Conservation (phyloP, 2,888 invertebrate species). For the Ochlodes sylvanus region DNA sequence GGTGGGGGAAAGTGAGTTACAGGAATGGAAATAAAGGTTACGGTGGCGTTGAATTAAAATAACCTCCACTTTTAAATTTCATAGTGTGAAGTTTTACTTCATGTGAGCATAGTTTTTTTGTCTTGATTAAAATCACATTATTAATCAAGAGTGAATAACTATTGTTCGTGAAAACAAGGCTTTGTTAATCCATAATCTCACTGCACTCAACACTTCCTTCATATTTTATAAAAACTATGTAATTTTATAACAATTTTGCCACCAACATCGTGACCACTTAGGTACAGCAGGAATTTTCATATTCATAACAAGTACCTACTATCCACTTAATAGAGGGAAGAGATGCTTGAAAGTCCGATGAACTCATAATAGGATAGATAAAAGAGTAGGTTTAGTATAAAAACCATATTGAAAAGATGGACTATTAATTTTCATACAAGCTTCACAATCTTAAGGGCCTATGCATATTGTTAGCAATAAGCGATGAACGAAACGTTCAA, state of each 20-base stretch:
- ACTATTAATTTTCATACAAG: slow-evolving; percentile 28
- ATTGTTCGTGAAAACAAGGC: background rate
- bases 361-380: slow-evolving; percentile 26
- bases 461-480: background rate
- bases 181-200: background rate
- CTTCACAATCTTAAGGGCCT: background rate
- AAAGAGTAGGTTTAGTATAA: slow-evolving; percentile 3
- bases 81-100: too few species aligned
- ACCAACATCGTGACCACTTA: slow-evolving; percentile 9
- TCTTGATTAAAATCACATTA: too few species aligned
- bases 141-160: too few species aligned
- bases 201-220: slow-evolving; percentile 12
- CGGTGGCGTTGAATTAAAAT: too few species aligned
- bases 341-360: slow-evolving; percentile 22
- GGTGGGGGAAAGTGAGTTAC: too few species aligned
- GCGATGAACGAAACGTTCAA: background rate
- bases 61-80: too few species aligned
- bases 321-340: slow-evolving; percentile 14
- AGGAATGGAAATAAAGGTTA: too few species aligned
- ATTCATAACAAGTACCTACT: slow-evolving; percentile 32
- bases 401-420: slow-evolving; percentile 12
- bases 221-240: slow-evolving; percentile 7
- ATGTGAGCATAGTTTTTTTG: too few species aligned
- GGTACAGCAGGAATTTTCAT: slow-evolving; percentile 32
- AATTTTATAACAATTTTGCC: slow-evolving; percentile 13